These are phyloP conservation scores for Globodera ellingtonae DNA, from an alignment of 1,140 invertebrate genomes.

Conservation along the genomic window DNA sequence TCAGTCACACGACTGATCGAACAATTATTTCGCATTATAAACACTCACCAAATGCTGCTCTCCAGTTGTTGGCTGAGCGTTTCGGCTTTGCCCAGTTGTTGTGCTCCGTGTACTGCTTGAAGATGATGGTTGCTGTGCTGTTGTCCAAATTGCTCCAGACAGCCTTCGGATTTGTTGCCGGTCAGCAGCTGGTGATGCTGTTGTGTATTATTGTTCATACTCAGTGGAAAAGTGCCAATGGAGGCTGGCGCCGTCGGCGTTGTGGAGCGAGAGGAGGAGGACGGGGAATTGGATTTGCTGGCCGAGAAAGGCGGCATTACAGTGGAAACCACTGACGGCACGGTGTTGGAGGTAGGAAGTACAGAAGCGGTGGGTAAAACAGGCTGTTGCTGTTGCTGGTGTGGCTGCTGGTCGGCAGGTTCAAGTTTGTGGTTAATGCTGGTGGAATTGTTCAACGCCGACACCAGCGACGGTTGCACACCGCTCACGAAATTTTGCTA, in stretches of 20 bases:
- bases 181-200: not conserved
- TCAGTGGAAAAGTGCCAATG: not conserved
- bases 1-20: not conserved
- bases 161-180: slow-evolving; percentile 19
- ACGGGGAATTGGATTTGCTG: slow-evolving; percentile 2
- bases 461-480: slow-evolving; percentile 7
- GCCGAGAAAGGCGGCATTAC: slow-evolving; percentile 4
- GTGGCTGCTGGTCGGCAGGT: not conserved
- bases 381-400: not conserved
- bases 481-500: slow-evolving; percentile 29
- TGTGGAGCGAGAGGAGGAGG: slow-evolving; percentile 9
- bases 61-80: slow-evolving; percentile 12
- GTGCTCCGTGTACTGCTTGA: not conserved
- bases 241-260: not conserved
- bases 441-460: not conserved
- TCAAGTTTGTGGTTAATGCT: not conserved
- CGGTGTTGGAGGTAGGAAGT: not conserved
- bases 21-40: not conserved
- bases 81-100: not conserved
- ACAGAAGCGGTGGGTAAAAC: not conserved
- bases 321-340: not conserved
- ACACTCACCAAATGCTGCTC: slow-evolving; percentile 23
- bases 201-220: not conserved
- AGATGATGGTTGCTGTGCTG: slow-evolving; percentile 17
- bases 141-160: slow-evolving; percentile 21